Evolutionary conservation across 2,113 vertebrate species (phyloP).

Genomic region (Garra rufa): DNA sequence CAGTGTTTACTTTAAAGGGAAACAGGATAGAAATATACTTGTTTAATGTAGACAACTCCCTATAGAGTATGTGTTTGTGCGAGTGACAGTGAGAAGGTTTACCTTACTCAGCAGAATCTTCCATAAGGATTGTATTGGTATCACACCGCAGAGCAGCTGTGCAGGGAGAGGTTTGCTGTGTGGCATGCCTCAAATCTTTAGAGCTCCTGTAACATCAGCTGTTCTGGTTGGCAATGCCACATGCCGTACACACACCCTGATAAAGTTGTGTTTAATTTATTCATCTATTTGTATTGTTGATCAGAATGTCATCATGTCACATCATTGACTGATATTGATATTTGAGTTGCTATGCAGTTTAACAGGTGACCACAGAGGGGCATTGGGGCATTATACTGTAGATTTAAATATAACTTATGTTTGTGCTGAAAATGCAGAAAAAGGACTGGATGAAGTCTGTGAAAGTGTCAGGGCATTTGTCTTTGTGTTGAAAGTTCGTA

Average conservation of each 20-base stretch:
- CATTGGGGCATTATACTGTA: constrained; percentile 55
- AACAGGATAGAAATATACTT: neutral
- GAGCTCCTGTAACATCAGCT: constrained; percentile 54
- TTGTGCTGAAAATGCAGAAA: neutral
- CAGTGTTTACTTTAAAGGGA: neutral
- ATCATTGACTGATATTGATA: neutral
- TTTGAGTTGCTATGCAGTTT: neutral
- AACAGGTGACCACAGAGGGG: constrained; percentile 68
- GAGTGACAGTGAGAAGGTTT: constrained; percentile 26
- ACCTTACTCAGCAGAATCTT: constrained; percentile 32
- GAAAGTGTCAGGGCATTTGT: neutral
- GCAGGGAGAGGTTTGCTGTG: constrained; percentile 31
- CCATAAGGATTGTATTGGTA: constrained; percentile 24
- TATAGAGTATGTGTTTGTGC: neutral
- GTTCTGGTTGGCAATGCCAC: constrained; percentile 50
- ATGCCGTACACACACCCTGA: constrained; percentile 8
- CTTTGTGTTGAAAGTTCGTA: neutral
- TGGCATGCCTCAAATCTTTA: constrained; percentile 43
- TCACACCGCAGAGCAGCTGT: constrained; percentile 38
- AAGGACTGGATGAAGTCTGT: neutral
- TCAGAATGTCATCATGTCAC: neutral
- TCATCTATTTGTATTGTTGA: neutral
- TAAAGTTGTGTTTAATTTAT: constrained; percentile 1
- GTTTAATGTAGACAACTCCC: neutral
- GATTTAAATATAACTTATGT: neutral